phyloP scores from a whole-genome alignment of 2,888 invertebrate species.

The Theretra japonica region DNA sequence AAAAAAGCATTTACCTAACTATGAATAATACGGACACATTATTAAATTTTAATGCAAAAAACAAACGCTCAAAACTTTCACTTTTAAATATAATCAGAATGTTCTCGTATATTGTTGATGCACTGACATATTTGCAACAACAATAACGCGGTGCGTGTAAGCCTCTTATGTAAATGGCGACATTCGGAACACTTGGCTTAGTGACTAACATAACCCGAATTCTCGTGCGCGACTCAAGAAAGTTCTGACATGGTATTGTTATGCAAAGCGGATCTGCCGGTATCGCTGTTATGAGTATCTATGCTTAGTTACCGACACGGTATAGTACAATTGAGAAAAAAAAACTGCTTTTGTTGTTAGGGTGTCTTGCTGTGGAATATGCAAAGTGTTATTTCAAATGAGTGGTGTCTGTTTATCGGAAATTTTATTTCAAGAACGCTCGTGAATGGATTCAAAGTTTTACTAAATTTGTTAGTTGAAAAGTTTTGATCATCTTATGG shows the following conservation, averaged over 20 bases:
- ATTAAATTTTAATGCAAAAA: background rate
- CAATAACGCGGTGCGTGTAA: slow-evolving; percentile 55
- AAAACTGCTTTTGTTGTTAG: no score
- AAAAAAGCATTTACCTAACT: background rate
- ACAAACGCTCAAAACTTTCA: slow-evolving; percentile 37
- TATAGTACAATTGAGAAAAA: background rate
- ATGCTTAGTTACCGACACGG: background rate
- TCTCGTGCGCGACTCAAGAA: slow-evolving; percentile 61
- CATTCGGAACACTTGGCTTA: slow-evolving; percentile 50
- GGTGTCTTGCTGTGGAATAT: no score
- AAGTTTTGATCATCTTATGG: no score
- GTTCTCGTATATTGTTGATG: slow-evolving; percentile 24
- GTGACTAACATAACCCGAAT: slow-evolving; percentile 72
- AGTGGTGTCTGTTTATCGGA: no score
- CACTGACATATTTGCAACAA: slow-evolving; percentile 51
- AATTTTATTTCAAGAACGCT: no score
- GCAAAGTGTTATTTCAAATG: no score
- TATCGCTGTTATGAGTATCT: slow-evolving; percentile 14
- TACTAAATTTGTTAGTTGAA: no score
- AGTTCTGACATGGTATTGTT: slow-evolving; percentile 68
- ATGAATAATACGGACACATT: background rate
- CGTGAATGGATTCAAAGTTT: no score
- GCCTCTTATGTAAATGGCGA: slow-evolving; percentile 64
- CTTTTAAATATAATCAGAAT: slow-evolving; percentile 30
- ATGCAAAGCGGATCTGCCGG: slow-evolving; percentile 58